Conservation (phyloP, 1,140 invertebrate genomes). For the Orchesella cincta region DNA sequence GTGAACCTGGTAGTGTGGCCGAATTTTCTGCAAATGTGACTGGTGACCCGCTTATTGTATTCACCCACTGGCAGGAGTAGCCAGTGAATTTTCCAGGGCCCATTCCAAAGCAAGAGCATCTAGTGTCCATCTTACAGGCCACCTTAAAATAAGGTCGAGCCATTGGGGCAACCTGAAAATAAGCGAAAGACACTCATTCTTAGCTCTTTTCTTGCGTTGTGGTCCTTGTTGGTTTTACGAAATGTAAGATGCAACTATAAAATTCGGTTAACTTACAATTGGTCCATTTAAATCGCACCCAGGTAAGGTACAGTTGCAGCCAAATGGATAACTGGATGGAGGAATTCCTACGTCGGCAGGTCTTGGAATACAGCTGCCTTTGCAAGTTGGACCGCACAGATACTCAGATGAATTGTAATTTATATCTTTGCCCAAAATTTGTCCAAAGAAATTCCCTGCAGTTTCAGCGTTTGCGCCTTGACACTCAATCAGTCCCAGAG, state of each 20-base stretch:
- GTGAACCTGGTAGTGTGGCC: background rate
- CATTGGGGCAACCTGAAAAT: background rate
- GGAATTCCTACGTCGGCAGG: background rate
- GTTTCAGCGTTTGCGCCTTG: background rate
- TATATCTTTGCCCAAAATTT: background rate
- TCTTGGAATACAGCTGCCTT: background rate
- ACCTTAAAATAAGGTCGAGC: background rate
- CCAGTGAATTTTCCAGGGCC: background rate
- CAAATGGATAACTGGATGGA: background rate
- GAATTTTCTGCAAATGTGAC: background rate
- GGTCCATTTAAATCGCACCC: background rate
- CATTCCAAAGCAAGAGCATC: background rate
- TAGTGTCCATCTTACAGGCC: background rate
- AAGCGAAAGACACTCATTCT: background rate
- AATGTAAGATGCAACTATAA: background rate
- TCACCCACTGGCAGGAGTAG: background rate
- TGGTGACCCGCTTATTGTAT: background rate
- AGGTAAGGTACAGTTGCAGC: background rate
- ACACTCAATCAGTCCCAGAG: background rate
- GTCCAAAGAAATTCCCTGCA: background rate
- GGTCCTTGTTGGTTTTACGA: background rate
- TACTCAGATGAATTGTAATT: background rate
- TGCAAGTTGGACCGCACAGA: background rate
- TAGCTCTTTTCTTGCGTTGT: no score
- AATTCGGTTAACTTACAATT: background rate